Percentiles rank a stretch among this genome's conserved stretches.
Evolutionary conservation across 92 coral and sea anemone genomes (phyloP).

Genomic region (Epizoanthus stellaris): DNA sequence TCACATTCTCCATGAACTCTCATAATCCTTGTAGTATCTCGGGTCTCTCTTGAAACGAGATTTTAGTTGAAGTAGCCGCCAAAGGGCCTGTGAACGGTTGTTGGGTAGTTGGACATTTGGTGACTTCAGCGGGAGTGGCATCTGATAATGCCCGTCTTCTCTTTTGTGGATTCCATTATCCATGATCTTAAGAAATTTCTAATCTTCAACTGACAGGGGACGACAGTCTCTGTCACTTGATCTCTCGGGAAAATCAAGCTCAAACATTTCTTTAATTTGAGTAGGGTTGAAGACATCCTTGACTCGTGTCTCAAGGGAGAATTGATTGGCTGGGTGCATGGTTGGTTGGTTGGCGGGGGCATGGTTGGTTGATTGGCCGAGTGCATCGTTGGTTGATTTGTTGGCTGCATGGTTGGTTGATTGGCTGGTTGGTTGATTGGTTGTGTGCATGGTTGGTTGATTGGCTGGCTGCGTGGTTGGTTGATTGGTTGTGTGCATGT

Average conservation of each 20-base stretch:
- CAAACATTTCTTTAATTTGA: neutral
- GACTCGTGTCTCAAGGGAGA: too few species aligned
- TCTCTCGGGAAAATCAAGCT: neutral
- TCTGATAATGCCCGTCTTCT: slow-evolving; percentile 56
- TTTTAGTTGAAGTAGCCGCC: slow-evolving; percentile 47
- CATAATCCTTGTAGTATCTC: slow-evolving; percentile 43
- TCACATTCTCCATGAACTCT: slow-evolving; percentile 47
- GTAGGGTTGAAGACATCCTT: too few species aligned
- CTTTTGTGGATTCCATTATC: slow-evolving; percentile 38
- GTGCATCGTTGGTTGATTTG: too few species aligned
- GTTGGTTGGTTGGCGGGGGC: too few species aligned
- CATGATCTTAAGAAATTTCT: neutral
- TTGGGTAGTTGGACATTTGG: slow-evolving; percentile 42
- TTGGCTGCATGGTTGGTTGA: too few species aligned
- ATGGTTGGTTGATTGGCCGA: too few species aligned
- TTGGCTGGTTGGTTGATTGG: too few species aligned
- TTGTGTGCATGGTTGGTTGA: too few species aligned
- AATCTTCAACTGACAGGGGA: neutral
- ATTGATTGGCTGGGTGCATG: too few species aligned
- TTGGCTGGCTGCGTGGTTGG: too few species aligned
- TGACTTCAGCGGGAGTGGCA: slow-evolving; percentile 43
- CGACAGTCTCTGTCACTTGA: neutral
- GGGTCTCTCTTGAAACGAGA: slow-evolving; percentile 29
- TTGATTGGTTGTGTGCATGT: too few species aligned
- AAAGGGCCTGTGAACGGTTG: slow-evolving; percentile 46